Percentiles rank a stretch among this genome's conserved stretches.
Conservation (phyloP, 2,113 vertebrate species). For the Elaphurus davidianus region DNA sequence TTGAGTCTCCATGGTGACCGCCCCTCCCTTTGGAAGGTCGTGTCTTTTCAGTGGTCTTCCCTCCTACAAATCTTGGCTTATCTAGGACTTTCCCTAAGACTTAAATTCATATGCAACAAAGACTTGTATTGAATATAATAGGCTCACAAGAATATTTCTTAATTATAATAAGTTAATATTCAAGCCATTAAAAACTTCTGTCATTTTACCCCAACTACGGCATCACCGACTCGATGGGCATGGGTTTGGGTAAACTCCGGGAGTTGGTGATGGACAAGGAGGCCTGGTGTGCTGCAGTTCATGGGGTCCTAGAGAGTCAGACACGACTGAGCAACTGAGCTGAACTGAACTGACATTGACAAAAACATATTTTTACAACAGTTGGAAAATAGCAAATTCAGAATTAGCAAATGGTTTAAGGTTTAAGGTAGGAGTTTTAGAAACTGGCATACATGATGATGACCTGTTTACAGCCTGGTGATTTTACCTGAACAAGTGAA, state of each 20-base stretch:
- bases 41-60: too few species aligned
- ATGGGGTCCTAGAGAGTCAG: too few species aligned
- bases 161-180: not conserved
- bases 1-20: not conserved
- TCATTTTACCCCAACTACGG: accelerated
- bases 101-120: not conserved
- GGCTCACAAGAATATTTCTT: not conserved
- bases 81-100: not conserved
- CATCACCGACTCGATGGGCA: too few species aligned
- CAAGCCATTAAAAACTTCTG: not conserved
- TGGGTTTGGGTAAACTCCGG: too few species aligned
- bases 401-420: not conserved
- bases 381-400: not conserved
- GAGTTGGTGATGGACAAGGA: too few species aligned
- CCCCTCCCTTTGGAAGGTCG: not conserved
- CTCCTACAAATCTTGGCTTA: not conserved
- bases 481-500: not conserved
- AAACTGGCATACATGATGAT: accelerated
- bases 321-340: too few species aligned
- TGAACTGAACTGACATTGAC: not conserved
- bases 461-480: not conserved
- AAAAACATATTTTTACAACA: not conserved
- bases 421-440: not conserved
- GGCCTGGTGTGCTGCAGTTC: too few species aligned
- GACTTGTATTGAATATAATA: not conserved